phyloP scores from a whole-genome alignment of 1,140 invertebrate genomes.

The Phocides pigmalion region DNA sequence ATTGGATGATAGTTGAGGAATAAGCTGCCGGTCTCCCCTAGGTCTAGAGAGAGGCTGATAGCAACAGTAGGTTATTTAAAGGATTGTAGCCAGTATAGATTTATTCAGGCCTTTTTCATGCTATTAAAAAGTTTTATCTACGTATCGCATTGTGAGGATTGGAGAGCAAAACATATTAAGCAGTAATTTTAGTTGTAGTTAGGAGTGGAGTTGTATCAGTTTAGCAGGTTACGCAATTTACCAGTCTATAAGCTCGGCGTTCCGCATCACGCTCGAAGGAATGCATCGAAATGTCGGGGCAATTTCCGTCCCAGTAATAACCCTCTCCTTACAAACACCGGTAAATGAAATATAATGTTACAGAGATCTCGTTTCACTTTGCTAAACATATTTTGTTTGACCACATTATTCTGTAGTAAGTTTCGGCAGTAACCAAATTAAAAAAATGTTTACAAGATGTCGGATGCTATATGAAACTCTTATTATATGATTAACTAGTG shows the following conservation, averaged over 20 bases:
- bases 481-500: too few relatives aligned
- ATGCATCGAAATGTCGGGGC: slow-evolving; percentile 22
- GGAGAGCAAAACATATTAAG: neutral
- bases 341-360: slow-evolving; percentile 3
- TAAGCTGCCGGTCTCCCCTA: too few relatives aligned
- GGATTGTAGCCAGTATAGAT: too few relatives aligned
- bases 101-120: too few relatives aligned
- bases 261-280: slow-evolving; percentile 24
- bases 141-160: neutral
- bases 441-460: too few relatives aligned
- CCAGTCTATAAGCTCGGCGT: slow-evolving; percentile 10
- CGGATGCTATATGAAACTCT: too few relatives aligned
- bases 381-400: neutral
- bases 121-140: too few relatives aligned
- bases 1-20: too few relatives aligned
- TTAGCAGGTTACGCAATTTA: slow-evolving; percentile 16
- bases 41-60: too few relatives aligned
- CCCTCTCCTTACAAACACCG: neutral
- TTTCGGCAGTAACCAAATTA: too few relatives aligned
- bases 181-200: neutral
- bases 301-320: slow-evolving; percentile 21
- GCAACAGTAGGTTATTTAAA: too few relatives aligned
- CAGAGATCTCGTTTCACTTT: slow-evolving; percentile 1
- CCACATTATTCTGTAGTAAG: too few relatives aligned
- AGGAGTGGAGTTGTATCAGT: neutral